phyloP scores from a whole-genome alignment of 1,140 invertebrate species.

The Leptopilina clavipes region DNA sequence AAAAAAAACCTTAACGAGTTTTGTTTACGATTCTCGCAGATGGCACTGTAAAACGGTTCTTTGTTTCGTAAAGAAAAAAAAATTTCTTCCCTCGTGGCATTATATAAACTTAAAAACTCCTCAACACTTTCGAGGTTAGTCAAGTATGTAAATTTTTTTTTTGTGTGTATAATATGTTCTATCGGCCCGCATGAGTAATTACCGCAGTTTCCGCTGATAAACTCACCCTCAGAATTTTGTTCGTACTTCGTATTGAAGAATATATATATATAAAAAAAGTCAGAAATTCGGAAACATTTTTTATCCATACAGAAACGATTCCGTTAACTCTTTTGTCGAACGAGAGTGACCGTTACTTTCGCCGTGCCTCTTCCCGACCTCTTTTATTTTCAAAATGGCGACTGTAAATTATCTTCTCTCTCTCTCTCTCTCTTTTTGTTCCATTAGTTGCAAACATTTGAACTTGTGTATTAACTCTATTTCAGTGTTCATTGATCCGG shows the following conservation, averaged over 20 bases:
- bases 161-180: too few relatives aligned
- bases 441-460: constrained; percentile 24
- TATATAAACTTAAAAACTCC: background rate
- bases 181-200: constrained; percentile 30
- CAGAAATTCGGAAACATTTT: background rate
- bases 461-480: background rate
- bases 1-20: too few relatives aligned
- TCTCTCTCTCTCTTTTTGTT: background rate
- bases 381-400: constrained; percentile 13
- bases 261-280: background rate
- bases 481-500: background rate
- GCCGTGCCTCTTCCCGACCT: background rate
- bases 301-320: background rate
- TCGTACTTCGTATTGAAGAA: background rate
- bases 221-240: constrained; percentile 17
- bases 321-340: constrained; percentile 5
- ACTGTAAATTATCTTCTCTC: background rate
- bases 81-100: background rate
- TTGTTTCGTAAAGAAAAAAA: background rate
- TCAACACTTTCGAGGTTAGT: background rate
- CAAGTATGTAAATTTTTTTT: constrained; percentile 24
- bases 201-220: constrained; percentile 32
- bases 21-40: too few relatives aligned
- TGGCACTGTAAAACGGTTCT: background rate
- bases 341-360: constrained; percentile 1